These are phyloP conservation scores for Xestoiulus laeticollis DNA, from an alignment of 2,888 invertebrate species.

Conservation along the genomic window DNA sequence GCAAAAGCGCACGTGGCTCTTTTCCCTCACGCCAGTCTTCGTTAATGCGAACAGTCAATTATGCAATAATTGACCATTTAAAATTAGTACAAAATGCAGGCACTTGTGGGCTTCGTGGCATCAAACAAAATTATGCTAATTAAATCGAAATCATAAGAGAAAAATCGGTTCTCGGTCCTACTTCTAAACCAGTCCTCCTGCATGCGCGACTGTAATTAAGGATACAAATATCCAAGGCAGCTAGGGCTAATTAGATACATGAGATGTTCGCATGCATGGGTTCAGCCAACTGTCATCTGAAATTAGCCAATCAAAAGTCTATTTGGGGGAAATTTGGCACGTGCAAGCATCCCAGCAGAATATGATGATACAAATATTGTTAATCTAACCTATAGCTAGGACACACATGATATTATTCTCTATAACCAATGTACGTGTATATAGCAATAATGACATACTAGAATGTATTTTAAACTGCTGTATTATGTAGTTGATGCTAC, in stretches of 20 bases:
- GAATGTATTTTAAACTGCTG: no score
- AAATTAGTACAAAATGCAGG: not conserved
- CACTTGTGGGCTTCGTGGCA: not conserved
- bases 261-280: not conserved
- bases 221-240: not conserved
- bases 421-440: no score
- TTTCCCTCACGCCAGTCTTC: not conserved
- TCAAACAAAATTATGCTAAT: conserved; percentile 9
- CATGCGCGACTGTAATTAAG: not conserved
- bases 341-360: not conserved
- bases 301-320: not conserved
- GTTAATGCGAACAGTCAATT: not conserved
- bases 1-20: no score
- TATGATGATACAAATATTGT: not conserved
- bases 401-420: no score
- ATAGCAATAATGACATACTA: no score
- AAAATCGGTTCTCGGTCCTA: not conserved
- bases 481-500: no score
- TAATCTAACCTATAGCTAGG: no score
- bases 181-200: not conserved
- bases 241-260: not conserved
- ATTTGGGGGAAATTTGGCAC: not conserved
- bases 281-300: not conserved
- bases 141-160: not conserved
- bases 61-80: not conserved